Conservation (phyloP, 2,113 vertebrate genomes). For the Triplophysa tibetana region DNA sequence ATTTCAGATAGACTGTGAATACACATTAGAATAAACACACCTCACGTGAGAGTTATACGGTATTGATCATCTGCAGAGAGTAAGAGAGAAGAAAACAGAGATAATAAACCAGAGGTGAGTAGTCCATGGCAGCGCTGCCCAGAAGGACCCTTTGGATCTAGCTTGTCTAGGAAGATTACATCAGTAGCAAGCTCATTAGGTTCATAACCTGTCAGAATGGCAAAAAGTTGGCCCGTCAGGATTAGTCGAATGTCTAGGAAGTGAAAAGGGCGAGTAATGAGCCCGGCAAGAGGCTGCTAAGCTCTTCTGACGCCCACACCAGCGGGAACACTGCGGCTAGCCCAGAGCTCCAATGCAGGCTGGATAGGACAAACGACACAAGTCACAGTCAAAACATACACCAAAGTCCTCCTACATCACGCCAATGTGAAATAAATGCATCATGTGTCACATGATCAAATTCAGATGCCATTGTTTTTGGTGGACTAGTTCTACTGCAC, state of each 20-base stretch:
- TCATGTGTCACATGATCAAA: constrained; percentile 8
- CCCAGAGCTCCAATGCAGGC: constrained; percentile 3
- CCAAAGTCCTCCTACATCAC: not conserved
- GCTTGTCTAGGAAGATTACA: constrained; percentile 74
- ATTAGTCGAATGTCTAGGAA: constrained; percentile 67
- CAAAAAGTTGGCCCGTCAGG: constrained; percentile 72
- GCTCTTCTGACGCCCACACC: constrained; percentile 62
- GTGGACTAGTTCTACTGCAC: not conserved
- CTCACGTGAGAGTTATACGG: not conserved
- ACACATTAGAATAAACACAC: not conserved
- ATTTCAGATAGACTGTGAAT: not conserved
- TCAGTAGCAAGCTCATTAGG: constrained; percentile 78
- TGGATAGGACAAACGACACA: constrained; percentile 8
- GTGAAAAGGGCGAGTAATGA: constrained; percentile 78
- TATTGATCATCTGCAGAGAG: constrained; percentile 20
- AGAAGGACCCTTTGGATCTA: constrained; percentile 65
- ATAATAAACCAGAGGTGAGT: constrained; percentile 59
- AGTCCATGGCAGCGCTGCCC: constrained; percentile 67
- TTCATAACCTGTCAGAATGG: constrained; percentile 77
- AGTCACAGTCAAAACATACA: constrained; percentile 13
- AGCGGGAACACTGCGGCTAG: constrained; percentile 54
- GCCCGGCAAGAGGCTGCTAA: constrained; percentile 62
- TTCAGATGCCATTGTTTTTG: not conserved
- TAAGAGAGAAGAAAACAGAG: constrained; percentile 12
- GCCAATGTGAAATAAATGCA: constrained; percentile 10